phyloP scores from a whole-genome alignment of 2,888 invertebrate species.

The Parascotia fuliginaria region DNA sequence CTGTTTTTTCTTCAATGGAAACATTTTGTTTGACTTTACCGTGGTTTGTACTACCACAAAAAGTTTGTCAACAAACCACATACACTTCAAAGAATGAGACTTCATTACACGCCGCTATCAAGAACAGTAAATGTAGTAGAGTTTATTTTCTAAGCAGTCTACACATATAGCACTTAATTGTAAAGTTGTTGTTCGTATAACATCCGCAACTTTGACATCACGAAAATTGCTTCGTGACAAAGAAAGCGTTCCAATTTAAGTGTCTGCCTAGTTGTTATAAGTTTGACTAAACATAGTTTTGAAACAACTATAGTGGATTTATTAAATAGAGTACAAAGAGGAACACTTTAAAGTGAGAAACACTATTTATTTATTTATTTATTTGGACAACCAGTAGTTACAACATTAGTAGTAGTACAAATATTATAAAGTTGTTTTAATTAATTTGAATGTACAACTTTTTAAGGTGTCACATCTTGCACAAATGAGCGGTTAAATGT shows the following conservation, averaged over 20 bases:
- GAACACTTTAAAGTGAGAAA: too few species aligned
- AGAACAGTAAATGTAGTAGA: slow-evolving; percentile 18
- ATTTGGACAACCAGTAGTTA: too few species aligned
- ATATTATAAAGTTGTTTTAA: too few species aligned
- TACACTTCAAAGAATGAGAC: background rate
- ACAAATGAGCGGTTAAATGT: too few species aligned
- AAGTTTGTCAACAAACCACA: background rate
- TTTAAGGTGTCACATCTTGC: too few species aligned
- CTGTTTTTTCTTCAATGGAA: too few species aligned
- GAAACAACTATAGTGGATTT: background rate
- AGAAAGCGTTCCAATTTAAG: slow-evolving; percentile 17
- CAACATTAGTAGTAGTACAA: too few species aligned
- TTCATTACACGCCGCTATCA: slow-evolving; percentile 11
- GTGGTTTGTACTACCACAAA: too few species aligned
- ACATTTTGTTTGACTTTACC: too few species aligned
- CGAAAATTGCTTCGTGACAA: slow-evolving; percentile 25
- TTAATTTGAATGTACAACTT: too few species aligned
- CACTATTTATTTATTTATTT: too few species aligned
- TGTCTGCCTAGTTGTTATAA: slow-evolving; percentile 1
- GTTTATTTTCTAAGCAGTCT: slow-evolving; percentile 21
- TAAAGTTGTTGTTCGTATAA: slow-evolving; percentile 34
- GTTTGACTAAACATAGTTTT: background rate
- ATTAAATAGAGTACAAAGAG: too few species aligned
- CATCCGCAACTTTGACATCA: slow-evolving; percentile 31
- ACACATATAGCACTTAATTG: slow-evolving; percentile 24